These are phyloP conservation scores for Oscheius sp. DNA, from an alignment of 2,888 invertebrate species.

Conservation along the genomic window DNA sequence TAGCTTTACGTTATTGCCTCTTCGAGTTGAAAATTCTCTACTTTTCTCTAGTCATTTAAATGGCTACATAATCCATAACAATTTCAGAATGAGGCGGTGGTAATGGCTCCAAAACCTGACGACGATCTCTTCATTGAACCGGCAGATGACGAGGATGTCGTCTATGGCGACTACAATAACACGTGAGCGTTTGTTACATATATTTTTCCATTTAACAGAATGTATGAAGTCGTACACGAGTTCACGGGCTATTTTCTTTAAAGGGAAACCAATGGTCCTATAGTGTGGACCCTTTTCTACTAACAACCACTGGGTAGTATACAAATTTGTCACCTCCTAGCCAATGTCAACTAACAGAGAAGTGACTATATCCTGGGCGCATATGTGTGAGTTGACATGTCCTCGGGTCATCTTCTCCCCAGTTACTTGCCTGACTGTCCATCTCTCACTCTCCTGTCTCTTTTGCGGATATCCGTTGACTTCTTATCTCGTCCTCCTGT, in stretches of 20 bases:
- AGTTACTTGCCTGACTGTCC: no score
- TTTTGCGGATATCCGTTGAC: neutral
- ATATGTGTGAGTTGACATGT: no score
- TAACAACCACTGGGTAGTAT: no score
- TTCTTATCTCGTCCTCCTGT: neutral
- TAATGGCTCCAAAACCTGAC: slow-evolving; percentile 58
- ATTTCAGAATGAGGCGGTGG: neutral
- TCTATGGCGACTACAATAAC: slow-evolving; percentile 69
- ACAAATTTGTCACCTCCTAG: no score
- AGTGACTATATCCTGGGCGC: neutral
- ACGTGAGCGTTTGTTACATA: slow-evolving; percentile 58
- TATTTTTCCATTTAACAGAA: slow-evolving; percentile 8
- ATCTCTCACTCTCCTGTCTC: neutral
- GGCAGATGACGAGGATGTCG: slow-evolving; percentile 70
- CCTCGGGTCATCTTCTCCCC: no score
- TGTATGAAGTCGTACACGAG: no score
- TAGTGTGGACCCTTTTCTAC: no score
- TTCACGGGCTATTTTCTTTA: no score
- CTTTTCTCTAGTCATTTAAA: neutral
- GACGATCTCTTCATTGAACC: slow-evolving; percentile 72
- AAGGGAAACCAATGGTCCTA: no score
- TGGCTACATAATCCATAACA: neutral
- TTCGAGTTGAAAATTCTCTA: neutral
- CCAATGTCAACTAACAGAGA: neutral
- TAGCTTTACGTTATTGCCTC: neutral